A percentile compares a stretch with the other conserved stretches of the same genome.
These are phyloP conservation scores for Nomada hirtipes DNA, from an alignment of 2,888 invertebrate species.

Conservation along the genomic window DNA sequence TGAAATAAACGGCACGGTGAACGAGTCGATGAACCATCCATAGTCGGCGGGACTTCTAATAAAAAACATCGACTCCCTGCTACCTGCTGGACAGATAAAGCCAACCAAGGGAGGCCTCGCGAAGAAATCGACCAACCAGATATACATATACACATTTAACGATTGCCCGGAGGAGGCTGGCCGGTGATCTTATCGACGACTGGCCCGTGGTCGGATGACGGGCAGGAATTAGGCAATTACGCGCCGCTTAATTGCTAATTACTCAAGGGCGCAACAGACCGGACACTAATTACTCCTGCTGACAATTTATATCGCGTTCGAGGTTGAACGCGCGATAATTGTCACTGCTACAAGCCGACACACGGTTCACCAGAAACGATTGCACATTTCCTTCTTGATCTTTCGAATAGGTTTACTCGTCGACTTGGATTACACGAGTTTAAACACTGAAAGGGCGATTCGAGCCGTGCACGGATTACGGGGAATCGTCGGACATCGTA, in stretches of 20 bases:
- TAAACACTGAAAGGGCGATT: slow-evolving; percentile 24
- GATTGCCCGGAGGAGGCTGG: slow-evolving; percentile 58
- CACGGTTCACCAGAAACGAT: not conserved
- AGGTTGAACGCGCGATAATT: slow-evolving; percentile 54
- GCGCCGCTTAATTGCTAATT: slow-evolving; percentile 75
- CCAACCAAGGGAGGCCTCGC: slow-evolving; percentile 37
- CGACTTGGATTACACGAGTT: not conserved
- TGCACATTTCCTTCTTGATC: not conserved
- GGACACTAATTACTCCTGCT: slow-evolving; percentile 62
- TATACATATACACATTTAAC: slow-evolving; percentile 55
- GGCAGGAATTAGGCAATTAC: slow-evolving; percentile 76
- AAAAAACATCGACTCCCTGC: slow-evolving; percentile 54
- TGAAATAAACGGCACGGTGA: not conserved
- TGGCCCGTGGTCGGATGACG: slow-evolving; percentile 71
- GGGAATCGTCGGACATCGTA: slow-evolving; percentile 51
- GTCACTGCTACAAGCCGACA: slow-evolving; percentile 23
- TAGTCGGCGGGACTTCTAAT: slow-evolving; percentile 34
- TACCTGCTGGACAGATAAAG: slow-evolving; percentile 65
- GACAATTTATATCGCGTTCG: slow-evolving; percentile 62
- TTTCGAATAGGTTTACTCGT: not conserved
- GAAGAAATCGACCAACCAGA: slow-evolving; percentile 51
- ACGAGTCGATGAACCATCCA: slow-evolving; percentile 22
- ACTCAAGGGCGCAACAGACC: slow-evolving; percentile 61
- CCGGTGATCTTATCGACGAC: slow-evolving; percentile 70
- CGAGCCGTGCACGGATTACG: slow-evolving; percentile 43